These are phyloP conservation scores for Galeopsomyia nigrocyanea DNA, from an alignment of 2,888 invertebrate species.

Conservation along the genomic window DNA sequence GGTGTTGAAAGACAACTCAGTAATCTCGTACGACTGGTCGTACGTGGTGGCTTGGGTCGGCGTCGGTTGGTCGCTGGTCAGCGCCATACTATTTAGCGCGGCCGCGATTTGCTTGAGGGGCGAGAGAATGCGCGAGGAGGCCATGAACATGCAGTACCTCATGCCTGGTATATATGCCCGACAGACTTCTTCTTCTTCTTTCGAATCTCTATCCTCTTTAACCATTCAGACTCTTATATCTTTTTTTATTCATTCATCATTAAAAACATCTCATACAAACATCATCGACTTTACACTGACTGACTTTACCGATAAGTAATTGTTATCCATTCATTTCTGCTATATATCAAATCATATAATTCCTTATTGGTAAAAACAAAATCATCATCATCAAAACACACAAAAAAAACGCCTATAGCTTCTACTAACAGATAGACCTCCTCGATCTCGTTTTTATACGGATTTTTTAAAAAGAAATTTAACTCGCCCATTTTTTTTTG, in stretches of 20 bases:
- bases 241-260: background rate
- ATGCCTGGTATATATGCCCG: conserved; percentile 84
- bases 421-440: conserved; percentile 43
- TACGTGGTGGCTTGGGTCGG: conserved; percentile 98
- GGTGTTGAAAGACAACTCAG: conserved; percentile 88
- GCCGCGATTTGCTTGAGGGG: conserved; percentile 95
- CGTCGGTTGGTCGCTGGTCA: conserved; percentile 90
- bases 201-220: background rate
- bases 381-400: background rate
- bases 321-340: too few species aligned
- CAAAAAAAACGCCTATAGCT: conserved; percentile 19
- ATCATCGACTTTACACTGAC: background rate
- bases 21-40: conserved; percentile 95
- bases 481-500: background rate
- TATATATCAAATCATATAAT: background rate
- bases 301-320: too few species aligned
- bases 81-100: conserved; percentile 93
- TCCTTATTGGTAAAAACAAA: conserved; percentile 20
- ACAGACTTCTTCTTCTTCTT: conserved; percentile 22
- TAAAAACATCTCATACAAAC: too few species aligned
- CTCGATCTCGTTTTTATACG: conserved; percentile 37
- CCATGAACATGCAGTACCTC: conserved; percentile 97
- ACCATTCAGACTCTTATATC: background rate
- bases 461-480: background rate
- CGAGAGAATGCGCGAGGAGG: conserved; percentile 94